phyloP scores from a whole-genome alignment of 2,113 vertebrate genomes.

The Parus major region DNA sequence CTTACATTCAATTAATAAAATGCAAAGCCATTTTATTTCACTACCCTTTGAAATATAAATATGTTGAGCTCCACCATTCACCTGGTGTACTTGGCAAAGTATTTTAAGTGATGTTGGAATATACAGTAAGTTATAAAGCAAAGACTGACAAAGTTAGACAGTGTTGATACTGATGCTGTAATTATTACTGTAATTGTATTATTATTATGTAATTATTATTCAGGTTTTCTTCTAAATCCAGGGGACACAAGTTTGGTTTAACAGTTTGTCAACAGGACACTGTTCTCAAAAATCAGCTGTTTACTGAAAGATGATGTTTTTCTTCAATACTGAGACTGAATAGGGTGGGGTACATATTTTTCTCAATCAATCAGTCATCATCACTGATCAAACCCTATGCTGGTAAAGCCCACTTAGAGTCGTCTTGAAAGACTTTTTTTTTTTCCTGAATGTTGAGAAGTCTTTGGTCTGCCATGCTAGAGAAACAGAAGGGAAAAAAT shows the following conservation, averaged over 20 bases:
- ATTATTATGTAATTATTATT: neutral
- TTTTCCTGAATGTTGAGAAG: neutral
- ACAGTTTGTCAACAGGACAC: neutral
- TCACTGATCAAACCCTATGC: neutral
- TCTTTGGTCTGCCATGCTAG: neutral
- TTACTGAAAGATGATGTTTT: neutral
- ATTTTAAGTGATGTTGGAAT: neutral
- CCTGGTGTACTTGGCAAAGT: neutral
- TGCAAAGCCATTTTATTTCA: neutral
- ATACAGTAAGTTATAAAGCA: neutral
- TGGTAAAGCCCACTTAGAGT: neutral
- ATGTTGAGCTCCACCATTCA: neutral
- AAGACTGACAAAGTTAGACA: neutral
- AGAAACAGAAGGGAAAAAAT: neutral
- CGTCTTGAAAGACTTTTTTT: neutral
- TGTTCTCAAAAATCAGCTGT: neutral
- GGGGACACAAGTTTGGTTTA: neutral
- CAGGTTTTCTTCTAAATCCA: neutral
- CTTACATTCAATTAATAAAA: neutral
- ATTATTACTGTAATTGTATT: neutral
- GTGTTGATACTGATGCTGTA: neutral
- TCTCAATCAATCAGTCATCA: neutral
- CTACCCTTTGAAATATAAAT: neutral
- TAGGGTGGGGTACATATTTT: neutral
- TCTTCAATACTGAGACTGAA: neutral